Evolutionary conservation across 2,888 invertebrate species (phyloP).

Genomic region (Elaeidobius kamerunicus): DNA sequence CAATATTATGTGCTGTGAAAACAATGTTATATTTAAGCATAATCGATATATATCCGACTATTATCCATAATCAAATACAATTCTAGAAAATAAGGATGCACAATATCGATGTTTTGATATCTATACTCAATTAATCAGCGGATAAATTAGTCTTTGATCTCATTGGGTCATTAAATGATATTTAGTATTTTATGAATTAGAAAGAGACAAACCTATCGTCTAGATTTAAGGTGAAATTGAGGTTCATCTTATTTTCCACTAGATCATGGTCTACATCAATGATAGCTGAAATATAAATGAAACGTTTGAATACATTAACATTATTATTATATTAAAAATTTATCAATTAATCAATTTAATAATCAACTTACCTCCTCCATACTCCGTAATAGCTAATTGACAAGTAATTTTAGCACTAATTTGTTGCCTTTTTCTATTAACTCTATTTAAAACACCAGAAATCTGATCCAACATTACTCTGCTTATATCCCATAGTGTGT

Average conservation of each 20-base stretch:
- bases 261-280: constrained; percentile 47
- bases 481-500: constrained; percentile 57
- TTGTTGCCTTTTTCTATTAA: constrained; percentile 51
- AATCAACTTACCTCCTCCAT: constrained; percentile 51
- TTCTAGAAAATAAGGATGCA: too few relatives aligned
- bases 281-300: constrained; percentile 30
- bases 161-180: neutral
- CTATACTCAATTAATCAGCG: neutral
- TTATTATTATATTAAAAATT: neutral
- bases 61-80: too few relatives aligned
- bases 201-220: constrained; percentile 51
- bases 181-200: neutral
- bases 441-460: constrained; percentile 51
- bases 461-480: constrained; percentile 61
- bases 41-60: too few relatives aligned
- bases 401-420: constrained; percentile 58
- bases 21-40: too few relatives aligned
- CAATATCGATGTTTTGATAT: too few relatives aligned
- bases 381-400: constrained; percentile 65
- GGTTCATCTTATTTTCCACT: constrained; percentile 56
- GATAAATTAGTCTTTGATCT: constrained; percentile 10
- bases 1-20: too few relatives aligned
- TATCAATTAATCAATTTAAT: neutral
- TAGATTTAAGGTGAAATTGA: constrained; percentile 60
- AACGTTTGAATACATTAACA: neutral